Evolutionary conservation across 1,140 invertebrate genomes (phyloP).

Genomic region (Nylanderia fulva): DNA sequence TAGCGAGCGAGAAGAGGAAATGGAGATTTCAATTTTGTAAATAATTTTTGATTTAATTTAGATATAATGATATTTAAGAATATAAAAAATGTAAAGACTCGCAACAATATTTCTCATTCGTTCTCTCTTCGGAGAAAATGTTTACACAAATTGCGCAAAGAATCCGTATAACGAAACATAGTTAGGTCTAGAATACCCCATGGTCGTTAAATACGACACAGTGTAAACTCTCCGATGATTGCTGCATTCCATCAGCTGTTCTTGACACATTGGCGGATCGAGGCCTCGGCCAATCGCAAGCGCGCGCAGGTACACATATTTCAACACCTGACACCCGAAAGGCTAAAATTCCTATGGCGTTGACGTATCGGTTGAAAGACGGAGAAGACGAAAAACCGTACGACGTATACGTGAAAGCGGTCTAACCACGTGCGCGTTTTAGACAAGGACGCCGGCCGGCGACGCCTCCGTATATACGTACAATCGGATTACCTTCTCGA

Average conservation of each 20-base stretch:
- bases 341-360: slow-evolving; percentile 5
- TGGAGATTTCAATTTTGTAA: not conserved
- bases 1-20: too few relatives aligned
- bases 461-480: slow-evolving; percentile 44
- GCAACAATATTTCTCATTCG: not conserved
- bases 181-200: slow-evolving; percentile 14
- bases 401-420: slow-evolving; percentile 34
- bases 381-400: slow-evolving; percentile 15
- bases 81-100: not conserved
- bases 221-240: slow-evolving; percentile 16
- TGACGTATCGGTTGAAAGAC: not conserved
- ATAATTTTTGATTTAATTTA: not conserved
- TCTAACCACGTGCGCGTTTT: slow-evolving; percentile 58
- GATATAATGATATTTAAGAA: not conserved
- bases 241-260: slow-evolving; percentile 36
- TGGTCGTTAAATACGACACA: not conserved
- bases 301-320: slow-evolving; percentile 19
- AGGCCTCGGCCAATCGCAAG: slow-evolving; percentile 52
- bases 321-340: slow-evolving; percentile 64
- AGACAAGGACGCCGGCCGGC: slow-evolving; percentile 54
- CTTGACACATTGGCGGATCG: slow-evolving; percentile 48
- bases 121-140: not conserved
- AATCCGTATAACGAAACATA: not conserved
- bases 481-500: slow-evolving; percentile 78
- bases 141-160: not conserved